Percentiles rank a stretch among this genome's conserved stretches.
Conservation (phyloP, 2,888 invertebrate species). For the Microplitis manilae region DNA sequence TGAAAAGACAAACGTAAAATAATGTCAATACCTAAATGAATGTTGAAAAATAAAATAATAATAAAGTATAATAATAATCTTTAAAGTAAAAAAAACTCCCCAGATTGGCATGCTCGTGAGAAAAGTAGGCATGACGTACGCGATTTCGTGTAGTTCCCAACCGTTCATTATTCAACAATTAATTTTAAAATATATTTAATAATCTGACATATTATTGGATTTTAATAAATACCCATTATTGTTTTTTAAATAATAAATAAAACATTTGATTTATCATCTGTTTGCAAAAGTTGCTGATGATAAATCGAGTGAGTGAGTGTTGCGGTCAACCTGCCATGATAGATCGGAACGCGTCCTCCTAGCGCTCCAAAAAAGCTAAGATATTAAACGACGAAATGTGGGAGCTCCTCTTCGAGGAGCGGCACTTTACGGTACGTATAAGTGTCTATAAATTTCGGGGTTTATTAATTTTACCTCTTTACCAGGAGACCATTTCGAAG, state of each 20-base stretch:
- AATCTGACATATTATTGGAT: not conserved
- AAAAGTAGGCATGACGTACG: slow-evolving; percentile 57
- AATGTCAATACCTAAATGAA: not conserved
- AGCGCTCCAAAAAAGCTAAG: slow-evolving; percentile 58
- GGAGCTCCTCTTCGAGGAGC: slow-evolving; percentile 62
- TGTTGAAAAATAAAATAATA: not conserved
- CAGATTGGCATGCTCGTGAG: slow-evolving; percentile 46
- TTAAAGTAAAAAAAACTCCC: slow-evolving; percentile 44
- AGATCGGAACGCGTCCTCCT: slow-evolving; percentile 68
- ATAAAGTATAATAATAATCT: not conserved
- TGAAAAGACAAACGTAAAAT: not conserved
- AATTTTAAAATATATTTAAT: slow-evolving; percentile 28
- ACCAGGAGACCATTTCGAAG: not conserved
- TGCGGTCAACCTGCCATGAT: slow-evolving; percentile 69
- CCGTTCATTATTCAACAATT: slow-evolving; percentile 52
- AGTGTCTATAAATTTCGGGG: slow-evolving; percentile 32
- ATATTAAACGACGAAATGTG: slow-evolving; percentile 56
- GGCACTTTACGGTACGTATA: slow-evolving; percentile 61
- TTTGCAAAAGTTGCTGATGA: not conserved
- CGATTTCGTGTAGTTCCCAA: slow-evolving; percentile 59
- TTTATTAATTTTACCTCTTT: slow-evolving; percentile 9
- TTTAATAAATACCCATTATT: slow-evolving; percentile 16
- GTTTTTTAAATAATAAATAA: not conserved
- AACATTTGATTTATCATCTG: slow-evolving; percentile 1
- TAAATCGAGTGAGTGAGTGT: slow-evolving; percentile 53